Base-by-base conservation (phyloP, 2,113 vertebrate species). In the Pollachius pollachius region DNA sequence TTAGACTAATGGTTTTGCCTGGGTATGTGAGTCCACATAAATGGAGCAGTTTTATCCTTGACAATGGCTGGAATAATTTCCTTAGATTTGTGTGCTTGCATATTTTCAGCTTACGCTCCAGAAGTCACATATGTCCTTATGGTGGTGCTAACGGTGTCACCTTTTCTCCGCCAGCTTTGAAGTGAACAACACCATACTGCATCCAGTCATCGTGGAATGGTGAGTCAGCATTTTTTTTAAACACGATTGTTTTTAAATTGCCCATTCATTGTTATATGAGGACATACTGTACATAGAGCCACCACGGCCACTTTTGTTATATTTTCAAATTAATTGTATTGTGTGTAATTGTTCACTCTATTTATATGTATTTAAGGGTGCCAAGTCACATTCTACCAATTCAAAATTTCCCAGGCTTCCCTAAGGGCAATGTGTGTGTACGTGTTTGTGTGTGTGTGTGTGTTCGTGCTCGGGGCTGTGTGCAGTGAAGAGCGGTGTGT, bases 141-240 rank as follows among this genome's bases (percentile, higher is more conserved):
- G 13, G 15, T 58, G 30, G 3, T 65, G 27, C 68, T 52, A 70
- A n/a, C 9, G 23, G n/a, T 61, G 8, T 25, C 21, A 23, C 59
- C 12, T 9, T 21, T 9, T 34, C 69, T 74, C 67, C 65, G 19
- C 56, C 80, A 98, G 96, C 61, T 96, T 97, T 79, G 89, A 87
- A 6, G 95, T 97, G 73, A 95, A 97, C 88, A 97, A 96, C 82
- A 91, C 80, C 27, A 81, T 94, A 69, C 90, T 96, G 70, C 94
- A 98, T 73, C 94, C 96, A 4, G 94, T 96, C 82, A 96, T 96
- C 23, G 94, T 95, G 61, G 96, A 97, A 86, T 98, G 96, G 94
- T 98, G 72, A 92, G 96, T 93, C 68, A 23, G 17, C 23, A 5
- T 62, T 57, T 25, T 25, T 12, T 60, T 25, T 15, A 3, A 41